These are phyloP conservation scores for Plotosus lineatus DNA, from an alignment of 2,113 vertebrate species.

Conservation along the genomic window DNA sequence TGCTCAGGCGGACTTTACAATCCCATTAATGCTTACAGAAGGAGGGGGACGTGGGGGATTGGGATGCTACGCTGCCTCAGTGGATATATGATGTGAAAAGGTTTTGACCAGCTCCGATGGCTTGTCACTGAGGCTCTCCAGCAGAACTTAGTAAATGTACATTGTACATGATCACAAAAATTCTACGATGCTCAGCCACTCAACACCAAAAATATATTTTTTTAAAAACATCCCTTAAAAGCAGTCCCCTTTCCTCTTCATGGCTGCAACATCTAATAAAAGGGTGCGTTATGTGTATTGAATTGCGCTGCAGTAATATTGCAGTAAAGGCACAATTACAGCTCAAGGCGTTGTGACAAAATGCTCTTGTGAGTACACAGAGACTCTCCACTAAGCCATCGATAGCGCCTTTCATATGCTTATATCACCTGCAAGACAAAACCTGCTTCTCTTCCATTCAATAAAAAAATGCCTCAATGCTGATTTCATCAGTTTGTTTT, in stretches of 20 bases:
- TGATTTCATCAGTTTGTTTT: conserved; percentile 18
- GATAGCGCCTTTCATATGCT: background rate
- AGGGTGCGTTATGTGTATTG: conserved; percentile 3
- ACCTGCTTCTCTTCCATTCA: background rate
- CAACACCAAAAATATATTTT: conserved; percentile 38
- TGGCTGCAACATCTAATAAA: conserved; percentile 27
- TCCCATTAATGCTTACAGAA: conserved; percentile 67
- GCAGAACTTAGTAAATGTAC: background rate
- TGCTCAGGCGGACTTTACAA: conserved; percentile 69
- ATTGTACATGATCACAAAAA: background rate
- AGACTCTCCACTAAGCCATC: conserved; percentile 1
- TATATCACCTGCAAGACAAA: conserved; percentile 19
- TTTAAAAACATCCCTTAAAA: conserved; percentile 46
- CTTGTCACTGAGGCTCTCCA: conserved; percentile 33
- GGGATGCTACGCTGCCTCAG: conserved; percentile 45
- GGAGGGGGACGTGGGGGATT: background rate
- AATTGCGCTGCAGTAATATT: conserved; percentile 17
- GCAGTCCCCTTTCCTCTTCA: conserved; percentile 4
- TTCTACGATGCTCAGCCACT: conserved; percentile 26
- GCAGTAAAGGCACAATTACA: background rate
- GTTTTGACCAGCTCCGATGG: conserved; percentile 33
- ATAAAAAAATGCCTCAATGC: conserved; percentile 6
- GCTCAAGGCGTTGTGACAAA: conserved; percentile 11
- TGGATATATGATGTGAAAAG: conserved; percentile 46
- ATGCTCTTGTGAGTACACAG: conserved; percentile 9